phyloP scores from a whole-genome alignment of 2,113 vertebrate genomes.

The Agelaius tricolor region DNA sequence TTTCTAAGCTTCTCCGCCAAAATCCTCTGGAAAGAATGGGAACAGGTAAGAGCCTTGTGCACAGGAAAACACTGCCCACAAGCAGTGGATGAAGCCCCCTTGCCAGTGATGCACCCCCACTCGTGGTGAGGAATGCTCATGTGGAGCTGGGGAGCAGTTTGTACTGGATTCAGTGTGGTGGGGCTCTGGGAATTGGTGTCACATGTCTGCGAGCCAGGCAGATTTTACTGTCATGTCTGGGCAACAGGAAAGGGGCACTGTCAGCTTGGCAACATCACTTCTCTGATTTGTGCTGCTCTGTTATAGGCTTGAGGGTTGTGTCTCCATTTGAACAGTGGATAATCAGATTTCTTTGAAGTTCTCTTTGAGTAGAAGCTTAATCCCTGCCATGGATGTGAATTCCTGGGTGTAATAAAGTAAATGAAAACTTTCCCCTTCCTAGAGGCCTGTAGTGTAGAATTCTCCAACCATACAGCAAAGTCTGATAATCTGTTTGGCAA shows the following conservation, averaged over 20 bases:
- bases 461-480: not conserved
- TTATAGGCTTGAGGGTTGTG: not conserved
- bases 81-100: not conserved
- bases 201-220: not conserved
- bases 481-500: not conserved
- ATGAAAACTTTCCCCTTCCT: not conserved
- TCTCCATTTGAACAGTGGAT: not conserved
- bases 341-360: constrained; percentile 23
- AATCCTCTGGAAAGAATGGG: constrained; percentile 94
- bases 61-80: not conserved
- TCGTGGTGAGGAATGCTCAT: not conserved
- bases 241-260: not conserved
- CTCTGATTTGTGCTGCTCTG: not conserved
- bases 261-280: not conserved
- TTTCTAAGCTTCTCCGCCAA: constrained; percentile 89
- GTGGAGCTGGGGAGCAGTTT: not conserved
- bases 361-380: not conserved
- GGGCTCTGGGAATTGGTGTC: not conserved
- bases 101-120: not conserved
- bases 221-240: not conserved
- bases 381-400: not conserved
- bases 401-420: not conserved
- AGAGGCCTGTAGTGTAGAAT: not conserved
- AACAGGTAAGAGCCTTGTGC: constrained; percentile 80
- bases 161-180: not conserved